Base-by-base conservation (phyloP, 1,140 invertebrate genomes). In the Drosophila insularis region DNA sequence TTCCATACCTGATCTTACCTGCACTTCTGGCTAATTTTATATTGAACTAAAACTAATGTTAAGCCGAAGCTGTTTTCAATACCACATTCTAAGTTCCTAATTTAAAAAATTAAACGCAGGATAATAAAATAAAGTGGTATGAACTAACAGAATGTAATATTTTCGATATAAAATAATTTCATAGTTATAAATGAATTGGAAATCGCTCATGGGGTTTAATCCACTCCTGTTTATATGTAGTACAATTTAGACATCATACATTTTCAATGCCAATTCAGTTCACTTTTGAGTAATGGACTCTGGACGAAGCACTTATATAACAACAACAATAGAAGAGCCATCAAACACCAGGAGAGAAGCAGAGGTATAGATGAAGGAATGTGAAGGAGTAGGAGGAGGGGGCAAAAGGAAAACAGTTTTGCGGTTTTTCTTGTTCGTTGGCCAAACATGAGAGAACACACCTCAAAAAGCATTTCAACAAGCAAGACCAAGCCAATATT, bases 371-470 rank as follows among this genome's bases (percentile, higher is more conserved):
- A 10, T 0, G 46, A 8, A 50, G 23, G 3, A 21, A 3, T 11
- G 46, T 21, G 59, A 13, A 1, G 32, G 13, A 32, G 19, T 31
- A 23, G 8, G 6, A 4, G n/a, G 19, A 13, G 13, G 14, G 23
- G 23, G 27, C 6, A 23, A 55, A 27, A 21, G 68, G 21, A 23
- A 31, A 17, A 32, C 69, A 60, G 63, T 60, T 60, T 70, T 74
- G 76, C 46, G 68, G 65, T 75, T 80, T 68, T 63, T 50, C 66
- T 68, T 55, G 66, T 37, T 56, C 64, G 78, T 50, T 74, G 79
- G 73, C 75, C 80, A 78, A 81, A 87, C 78, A 81, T 74, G 77
- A 59, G 77, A 59, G 66, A 86, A 89, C 86, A 89, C 86, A 86
- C 82, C 86, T 82, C 82, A 87, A 89, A 31, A 81, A 65, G 65